Evolutionary conservation across 23 tunicate species (phyloP), one percentile per base, ranked within the genome.

Genomic region (Pegea sp.): DNA sequence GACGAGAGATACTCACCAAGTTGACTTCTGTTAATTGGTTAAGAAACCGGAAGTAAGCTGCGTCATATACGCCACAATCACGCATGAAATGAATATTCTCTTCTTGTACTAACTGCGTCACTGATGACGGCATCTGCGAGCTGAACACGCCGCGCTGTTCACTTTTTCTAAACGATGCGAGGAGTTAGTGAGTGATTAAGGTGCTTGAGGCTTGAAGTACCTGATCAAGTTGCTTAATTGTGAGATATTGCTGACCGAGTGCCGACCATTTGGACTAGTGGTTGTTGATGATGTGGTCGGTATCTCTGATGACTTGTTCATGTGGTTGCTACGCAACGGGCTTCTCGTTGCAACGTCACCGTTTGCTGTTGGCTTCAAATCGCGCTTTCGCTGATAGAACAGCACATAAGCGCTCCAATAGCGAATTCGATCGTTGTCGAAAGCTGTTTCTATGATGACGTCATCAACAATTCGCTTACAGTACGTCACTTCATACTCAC

Each of bases 361-460:
- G 81, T 64, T 1, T 59, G 61, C 19, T 79, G 75, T 3, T 73
- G 78, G 28, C 78, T 65, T 1, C 75, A 64, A 31, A 29, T 49
- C 27, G 68, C 68, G 21, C 65, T 57, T n/a, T 54, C 54, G 44
- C 56, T 88, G 81, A 46, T 88, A 88, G 53, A 88, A 88, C 32
- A 88, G 52, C 30, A 86, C 62, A 53, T 86, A 86, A 24, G 96
- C 96, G 61, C 70, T 86, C 96, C 86, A 74, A 46, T 64, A 74
- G 1, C 86, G 70, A 5, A 62, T 49, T 24, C 81, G 50, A n/a
- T 70, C 72, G 22, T 79, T 74, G 34, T 77, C 77, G 38, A 69
- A 77, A 18, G 90, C 64, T 13, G 74, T 62, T 24, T 69, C 90
- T 77, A 62, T 21, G 19, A 18, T 13, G 6, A 21, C 8, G 23